Conservation (phyloP, 2,113 vertebrate species). For the Atractosteus spatula region DNA sequence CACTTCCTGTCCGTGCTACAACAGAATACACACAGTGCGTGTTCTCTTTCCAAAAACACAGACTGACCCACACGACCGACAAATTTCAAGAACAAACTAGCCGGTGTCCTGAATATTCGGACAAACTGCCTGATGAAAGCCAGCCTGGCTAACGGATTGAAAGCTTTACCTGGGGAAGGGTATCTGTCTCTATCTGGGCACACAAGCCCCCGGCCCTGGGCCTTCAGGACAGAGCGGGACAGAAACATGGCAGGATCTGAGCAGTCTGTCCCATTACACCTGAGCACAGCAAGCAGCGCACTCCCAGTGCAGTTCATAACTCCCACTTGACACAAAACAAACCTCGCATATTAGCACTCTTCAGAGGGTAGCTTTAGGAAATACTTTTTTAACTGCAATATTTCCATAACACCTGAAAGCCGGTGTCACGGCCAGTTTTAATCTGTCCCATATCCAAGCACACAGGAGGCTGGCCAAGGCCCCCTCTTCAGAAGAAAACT, state of each 20-base stretch:
- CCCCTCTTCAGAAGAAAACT: conserved; percentile 38
- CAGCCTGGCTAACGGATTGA: too few relatives aligned
- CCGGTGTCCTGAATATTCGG: too few relatives aligned
- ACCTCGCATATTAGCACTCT: conserved; percentile 50
- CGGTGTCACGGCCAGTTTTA: conserved; percentile 48
- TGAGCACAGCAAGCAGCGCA: conserved; percentile 47
- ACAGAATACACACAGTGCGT: too few relatives aligned
- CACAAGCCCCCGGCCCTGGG: too few relatives aligned
- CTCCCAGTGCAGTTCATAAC: conserved; percentile 61
- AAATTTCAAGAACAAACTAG: too few relatives aligned
- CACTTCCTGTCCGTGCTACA: too few relatives aligned
- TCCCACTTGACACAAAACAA: conserved; percentile 58
- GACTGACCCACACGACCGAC: too few relatives aligned
- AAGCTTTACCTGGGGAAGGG: too few relatives aligned
- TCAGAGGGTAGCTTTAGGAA: conserved; percentile 34
- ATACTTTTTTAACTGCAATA: conserved; percentile 57
- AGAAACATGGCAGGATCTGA: conserved; percentile 61
- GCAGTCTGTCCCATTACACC: conserved; percentile 58
- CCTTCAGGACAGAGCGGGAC: conserved; percentile 39
- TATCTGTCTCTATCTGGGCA: too few relatives aligned
- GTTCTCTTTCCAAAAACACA: too few relatives aligned
- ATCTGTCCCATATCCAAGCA: conserved; percentile 48
- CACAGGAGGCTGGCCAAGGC: conserved; percentile 51
- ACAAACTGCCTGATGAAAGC: too few relatives aligned
- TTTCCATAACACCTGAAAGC: conserved; percentile 47